These are phyloP conservation scores for Tapirus indicus DNA, from an alignment of 2,797 vertebrate genomes.

Conservation along the genomic window DNA sequence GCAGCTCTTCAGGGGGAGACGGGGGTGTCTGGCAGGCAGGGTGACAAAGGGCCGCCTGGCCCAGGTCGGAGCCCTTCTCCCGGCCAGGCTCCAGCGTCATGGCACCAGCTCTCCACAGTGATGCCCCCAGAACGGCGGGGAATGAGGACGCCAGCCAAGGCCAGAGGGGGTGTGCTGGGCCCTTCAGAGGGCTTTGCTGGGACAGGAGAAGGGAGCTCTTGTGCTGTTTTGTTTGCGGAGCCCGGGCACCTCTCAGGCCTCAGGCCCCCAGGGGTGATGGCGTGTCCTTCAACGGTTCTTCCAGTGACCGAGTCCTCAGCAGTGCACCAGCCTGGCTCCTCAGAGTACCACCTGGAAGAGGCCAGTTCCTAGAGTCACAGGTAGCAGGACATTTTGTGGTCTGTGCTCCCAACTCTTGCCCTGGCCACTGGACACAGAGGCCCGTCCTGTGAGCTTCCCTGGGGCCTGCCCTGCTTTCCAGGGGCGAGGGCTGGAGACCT, in stretches of 20 bases:
- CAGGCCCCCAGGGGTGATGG: background rate
- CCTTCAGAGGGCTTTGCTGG: background rate
- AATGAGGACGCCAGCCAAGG: background rate
- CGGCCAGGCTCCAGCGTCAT: background rate
- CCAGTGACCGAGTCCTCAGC: background rate
- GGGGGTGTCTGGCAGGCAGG: background rate
- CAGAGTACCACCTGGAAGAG: fast-evolving
- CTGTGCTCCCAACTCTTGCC: no score
- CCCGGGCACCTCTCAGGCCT: fast-evolving
- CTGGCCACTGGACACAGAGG: background rate
- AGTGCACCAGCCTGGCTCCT: background rate
- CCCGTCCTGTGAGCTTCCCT: background rate
- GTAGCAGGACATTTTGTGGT: background rate
- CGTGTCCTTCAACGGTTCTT: background rate
- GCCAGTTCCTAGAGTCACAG: fast-evolving
- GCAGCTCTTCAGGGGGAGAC: background rate
- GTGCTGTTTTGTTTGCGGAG: background rate
- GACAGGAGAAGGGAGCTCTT: background rate
- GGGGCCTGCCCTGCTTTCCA: background rate
- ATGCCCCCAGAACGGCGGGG: background rate
- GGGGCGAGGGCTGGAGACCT: fast-evolving
- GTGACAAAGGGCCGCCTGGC: background rate
- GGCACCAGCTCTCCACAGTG: background rate
- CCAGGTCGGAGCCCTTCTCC: background rate
- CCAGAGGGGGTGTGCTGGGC: fast-evolving